Percentiles rank a stretch among this genome's conserved stretches.
phyloP scores from a whole-genome alignment of 2,888 invertebrate species.

The Lepetodrilus schrolli region DNA sequence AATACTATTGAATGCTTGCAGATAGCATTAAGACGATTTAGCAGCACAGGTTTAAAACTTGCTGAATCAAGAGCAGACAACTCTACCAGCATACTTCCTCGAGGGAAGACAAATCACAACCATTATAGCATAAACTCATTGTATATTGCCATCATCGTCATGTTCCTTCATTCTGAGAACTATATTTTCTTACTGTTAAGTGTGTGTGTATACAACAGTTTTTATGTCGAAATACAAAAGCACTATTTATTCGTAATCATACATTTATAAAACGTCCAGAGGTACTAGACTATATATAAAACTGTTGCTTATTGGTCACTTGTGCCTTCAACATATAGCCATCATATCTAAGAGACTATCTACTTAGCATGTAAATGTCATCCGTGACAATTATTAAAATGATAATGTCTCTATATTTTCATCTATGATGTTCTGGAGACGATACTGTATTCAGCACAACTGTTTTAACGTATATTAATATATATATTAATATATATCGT shows the following conservation, averaged over 20 bases:
- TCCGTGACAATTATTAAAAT: too few relatives aligned
- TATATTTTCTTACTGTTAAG: constrained; percentile 26
- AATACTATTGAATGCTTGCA: constrained; percentile 11
- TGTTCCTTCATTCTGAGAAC: neutral
- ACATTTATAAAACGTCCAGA: neutral
- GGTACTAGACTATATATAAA: neutral
- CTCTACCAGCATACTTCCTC: neutral
- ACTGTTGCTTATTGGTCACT: neutral
- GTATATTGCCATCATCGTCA: neutral
- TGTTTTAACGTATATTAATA: too few relatives aligned
- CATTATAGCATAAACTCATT: neutral
- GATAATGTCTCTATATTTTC: constrained; percentile 1
- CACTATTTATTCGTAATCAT: constrained; percentile 17
- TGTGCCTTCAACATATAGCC: constrained; percentile 6
- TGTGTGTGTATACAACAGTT: neutral
- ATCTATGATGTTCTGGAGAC: neutral
- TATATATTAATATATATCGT: too few relatives aligned
- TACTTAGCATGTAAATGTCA: neutral
- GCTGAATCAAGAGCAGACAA: neutral
- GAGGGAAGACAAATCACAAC: neutral
- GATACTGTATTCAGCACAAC: too few relatives aligned
- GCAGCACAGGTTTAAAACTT: neutral
- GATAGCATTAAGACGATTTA: neutral
- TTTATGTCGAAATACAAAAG: neutral
- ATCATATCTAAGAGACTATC: neutral